phyloP scores from a whole-genome alignment of 2,797 vertebrate species.

The Halcyon chelicuti region DNA sequence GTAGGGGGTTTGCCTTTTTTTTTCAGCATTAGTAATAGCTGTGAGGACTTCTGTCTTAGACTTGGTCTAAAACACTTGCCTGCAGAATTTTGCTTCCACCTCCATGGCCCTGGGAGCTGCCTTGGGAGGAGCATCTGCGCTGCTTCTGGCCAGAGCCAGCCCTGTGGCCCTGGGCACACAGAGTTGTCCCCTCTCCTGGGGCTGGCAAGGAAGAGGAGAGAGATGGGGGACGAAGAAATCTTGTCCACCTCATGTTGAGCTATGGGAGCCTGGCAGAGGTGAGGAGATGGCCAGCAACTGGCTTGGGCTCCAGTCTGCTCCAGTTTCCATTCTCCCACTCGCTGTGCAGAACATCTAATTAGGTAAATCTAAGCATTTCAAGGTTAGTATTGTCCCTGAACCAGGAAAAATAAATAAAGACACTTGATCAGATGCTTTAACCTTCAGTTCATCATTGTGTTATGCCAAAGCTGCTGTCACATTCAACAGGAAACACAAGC shows the following conservation, averaged over 20 bases:
- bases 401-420: neutral
- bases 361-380: neutral
- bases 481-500: neutral
- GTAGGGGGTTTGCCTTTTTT: neutral
- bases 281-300: neutral
- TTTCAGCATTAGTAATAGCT: neutral
- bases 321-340: neutral
- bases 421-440: neutral
- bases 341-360: neutral
- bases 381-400: neutral
- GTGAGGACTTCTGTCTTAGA: neutral
- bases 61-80: too few species aligned
- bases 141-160: neutral
- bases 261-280: neutral
- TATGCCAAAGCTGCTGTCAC: neutral
- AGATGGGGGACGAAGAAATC: neutral
- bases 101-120: neutral
- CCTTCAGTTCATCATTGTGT: neutral
- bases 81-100: neutral
- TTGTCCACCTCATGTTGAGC: neutral
- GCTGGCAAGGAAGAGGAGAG: neutral
- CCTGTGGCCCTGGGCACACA: neutral
- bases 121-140: neutral
- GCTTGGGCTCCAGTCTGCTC: accelerated
- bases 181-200: neutral